Conservation (phyloP, 2,113 vertebrate species). For the Amia ocellicauda region DNA sequence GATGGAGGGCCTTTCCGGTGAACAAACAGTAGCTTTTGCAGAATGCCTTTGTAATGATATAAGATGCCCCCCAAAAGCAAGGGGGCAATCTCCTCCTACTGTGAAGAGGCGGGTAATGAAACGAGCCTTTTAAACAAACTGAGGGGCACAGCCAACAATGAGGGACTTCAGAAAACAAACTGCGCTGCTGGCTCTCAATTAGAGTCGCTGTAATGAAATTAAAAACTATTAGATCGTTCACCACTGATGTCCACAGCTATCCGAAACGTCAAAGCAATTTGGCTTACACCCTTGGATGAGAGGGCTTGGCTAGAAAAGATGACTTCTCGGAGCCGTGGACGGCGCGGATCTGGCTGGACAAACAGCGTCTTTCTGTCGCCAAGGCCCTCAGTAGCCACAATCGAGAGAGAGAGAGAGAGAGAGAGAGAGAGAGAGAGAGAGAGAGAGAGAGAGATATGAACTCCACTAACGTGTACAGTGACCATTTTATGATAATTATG, state of each 20-base stretch:
- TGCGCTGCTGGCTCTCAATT: slow-evolving; percentile 51
- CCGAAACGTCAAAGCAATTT: slow-evolving; percentile 80
- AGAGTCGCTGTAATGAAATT: slow-evolving; percentile 70
- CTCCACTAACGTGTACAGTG: too few relatives aligned
- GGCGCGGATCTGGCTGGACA: slow-evolving; percentile 60
- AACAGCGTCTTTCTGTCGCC: slow-evolving; percentile 67
- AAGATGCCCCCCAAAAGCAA: slow-evolving; percentile 7
- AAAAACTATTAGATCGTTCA: slow-evolving; percentile 73
- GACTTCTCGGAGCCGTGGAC: slow-evolving; percentile 40
- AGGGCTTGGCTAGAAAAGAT: slow-evolving; percentile 47
- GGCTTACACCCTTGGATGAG: slow-evolving; percentile 65
- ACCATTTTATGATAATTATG: too few relatives aligned
- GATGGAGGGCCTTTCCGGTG: background rate
- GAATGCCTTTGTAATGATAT: slow-evolving; percentile 2
- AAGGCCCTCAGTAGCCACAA: slow-evolving; percentile 37
- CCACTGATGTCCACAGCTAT: slow-evolving; percentile 60
- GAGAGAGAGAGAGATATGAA: background rate
- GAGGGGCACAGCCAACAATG: slow-evolving; percentile 38
- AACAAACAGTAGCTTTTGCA: slow-evolving; percentile 16
- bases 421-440: too few relatives aligned
- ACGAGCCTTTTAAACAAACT: slow-evolving; percentile 49
- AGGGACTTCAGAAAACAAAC: slow-evolving; percentile 38
- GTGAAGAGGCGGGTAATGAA: slow-evolving; percentile 54
- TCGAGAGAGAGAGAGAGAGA: slow-evolving; percentile 33
- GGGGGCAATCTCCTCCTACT: slow-evolving; percentile 33